Evolutionary conservation across 92 coral and sea anemone genomes (phyloP).

Genomic region (Palythoa caribaeorum): DNA sequence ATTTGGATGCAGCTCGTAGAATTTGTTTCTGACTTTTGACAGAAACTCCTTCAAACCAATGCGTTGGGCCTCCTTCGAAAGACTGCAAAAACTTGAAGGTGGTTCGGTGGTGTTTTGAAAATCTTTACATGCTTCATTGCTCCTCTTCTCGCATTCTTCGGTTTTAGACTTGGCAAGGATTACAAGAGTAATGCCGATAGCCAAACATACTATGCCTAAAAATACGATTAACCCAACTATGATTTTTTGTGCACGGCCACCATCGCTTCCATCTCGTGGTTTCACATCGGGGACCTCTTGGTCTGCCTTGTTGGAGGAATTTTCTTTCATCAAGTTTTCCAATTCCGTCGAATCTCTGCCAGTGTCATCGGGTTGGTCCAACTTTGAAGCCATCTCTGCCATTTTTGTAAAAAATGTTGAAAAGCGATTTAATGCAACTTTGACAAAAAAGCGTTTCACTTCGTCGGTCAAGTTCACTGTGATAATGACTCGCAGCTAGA

Average conservation of each 20-base stretch:
- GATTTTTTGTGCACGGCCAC: conserved; percentile 38
- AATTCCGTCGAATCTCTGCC: conserved; percentile 44
- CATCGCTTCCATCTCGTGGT: not conserved
- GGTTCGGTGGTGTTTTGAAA: not conserved
- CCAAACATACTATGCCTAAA: conserved; percentile 69
- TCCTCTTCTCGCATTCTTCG: conserved; percentile 5
- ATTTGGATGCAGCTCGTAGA: conserved; percentile 70
- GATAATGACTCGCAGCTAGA: not conserved
- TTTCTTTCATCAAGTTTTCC: conserved; percentile 48
- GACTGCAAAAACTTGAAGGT: conserved; percentile 53
- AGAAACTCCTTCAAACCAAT: conserved; percentile 73
- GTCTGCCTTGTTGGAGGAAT: conserved; percentile 29
- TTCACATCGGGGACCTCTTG: conserved; percentile 49
- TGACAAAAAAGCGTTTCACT: not conserved
- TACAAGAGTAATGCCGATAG: conserved; percentile 72
- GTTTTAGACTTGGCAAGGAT: conserved; percentile 66
- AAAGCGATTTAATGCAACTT: not conserved
- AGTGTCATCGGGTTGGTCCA: not conserved
- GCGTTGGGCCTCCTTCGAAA: conserved; percentile 79
- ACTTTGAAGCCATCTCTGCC: not conserved
- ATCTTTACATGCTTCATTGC: not conserved
- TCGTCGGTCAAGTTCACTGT: conserved; percentile 14
- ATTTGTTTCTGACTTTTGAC: conserved; percentile 60
- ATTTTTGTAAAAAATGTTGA: conserved; percentile 11
- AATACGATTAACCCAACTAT: conserved; percentile 65